phyloP scores from a whole-genome alignment of 2,888 invertebrate genomes.

The Stenodema calcarata region DNA sequence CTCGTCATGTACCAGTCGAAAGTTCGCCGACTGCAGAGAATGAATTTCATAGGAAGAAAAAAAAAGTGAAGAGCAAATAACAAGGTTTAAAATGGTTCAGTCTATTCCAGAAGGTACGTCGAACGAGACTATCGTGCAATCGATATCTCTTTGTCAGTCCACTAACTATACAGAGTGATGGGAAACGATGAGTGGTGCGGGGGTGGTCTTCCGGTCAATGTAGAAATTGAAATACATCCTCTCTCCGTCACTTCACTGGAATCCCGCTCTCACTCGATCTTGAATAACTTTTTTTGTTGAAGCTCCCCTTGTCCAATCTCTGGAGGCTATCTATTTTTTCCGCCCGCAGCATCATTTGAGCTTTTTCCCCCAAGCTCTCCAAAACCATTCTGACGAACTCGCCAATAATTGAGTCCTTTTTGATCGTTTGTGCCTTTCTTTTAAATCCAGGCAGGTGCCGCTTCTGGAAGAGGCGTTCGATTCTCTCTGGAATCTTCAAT shows the following conservation, averaged over 20 bases:
- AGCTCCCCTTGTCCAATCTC: neutral
- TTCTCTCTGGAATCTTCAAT: neutral
- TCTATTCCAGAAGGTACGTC: neutral
- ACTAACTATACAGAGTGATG: neutral
- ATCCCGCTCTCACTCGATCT: neutral
- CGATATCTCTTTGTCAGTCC: neutral
- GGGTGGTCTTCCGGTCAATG: neutral
- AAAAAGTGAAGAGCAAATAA: neutral
- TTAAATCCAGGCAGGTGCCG: neutral
- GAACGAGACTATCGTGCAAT: neutral
- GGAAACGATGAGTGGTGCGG: neutral
- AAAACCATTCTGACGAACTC: neutral
- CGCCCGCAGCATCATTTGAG: neutral
- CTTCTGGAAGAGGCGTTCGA: neutral
- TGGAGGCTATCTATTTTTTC: neutral
- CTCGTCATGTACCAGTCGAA: no score
- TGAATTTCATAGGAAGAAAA: neutral
- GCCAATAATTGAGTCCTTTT: neutral
- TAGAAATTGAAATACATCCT: neutral
- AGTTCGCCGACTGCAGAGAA: neutral
- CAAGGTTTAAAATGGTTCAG: neutral
- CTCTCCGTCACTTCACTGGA: neutral
- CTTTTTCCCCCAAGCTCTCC: neutral
- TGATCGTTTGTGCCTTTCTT: neutral
- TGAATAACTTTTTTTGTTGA: neutral